phyloP scores from a whole-genome alignment of 1,140 invertebrate genomes.

The Gerris buenoi region DNA sequence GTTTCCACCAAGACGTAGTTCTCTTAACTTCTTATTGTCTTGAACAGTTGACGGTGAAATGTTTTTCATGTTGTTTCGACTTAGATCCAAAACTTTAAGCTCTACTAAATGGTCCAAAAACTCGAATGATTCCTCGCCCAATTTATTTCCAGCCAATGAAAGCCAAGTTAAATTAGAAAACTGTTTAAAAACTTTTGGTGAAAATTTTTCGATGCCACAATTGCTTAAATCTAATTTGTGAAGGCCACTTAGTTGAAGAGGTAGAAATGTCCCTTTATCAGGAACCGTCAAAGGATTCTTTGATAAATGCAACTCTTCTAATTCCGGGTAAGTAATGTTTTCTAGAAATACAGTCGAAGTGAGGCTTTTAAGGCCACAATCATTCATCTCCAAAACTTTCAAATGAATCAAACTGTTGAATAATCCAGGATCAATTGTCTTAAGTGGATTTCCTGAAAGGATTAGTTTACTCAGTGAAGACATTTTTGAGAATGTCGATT shows the following conservation, averaged over 20 bases:
- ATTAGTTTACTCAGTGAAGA: conserved; percentile 46
- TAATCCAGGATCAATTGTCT: conserved; percentile 47
- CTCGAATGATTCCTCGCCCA: conserved; percentile 34
- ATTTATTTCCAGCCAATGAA: conserved; percentile 43
- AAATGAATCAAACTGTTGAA: conserved; percentile 50
- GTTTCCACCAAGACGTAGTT: conserved; percentile 47
- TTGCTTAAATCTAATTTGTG: conserved; percentile 47
- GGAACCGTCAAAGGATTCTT: conserved; percentile 46
- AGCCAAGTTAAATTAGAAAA: conserved; percentile 45
- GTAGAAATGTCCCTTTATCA: conserved; percentile 37
- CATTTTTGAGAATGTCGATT: conserved; percentile 51
- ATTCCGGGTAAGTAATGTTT: conserved; percentile 42
- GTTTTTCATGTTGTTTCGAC: conserved; percentile 43
- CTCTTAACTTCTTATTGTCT: conserved; percentile 37
- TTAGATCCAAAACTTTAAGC: conserved; percentile 45
- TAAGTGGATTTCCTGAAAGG: conserved; percentile 48
- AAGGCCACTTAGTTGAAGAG: conserved; percentile 44
- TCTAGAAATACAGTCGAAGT: conserved; percentile 50
- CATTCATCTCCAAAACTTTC: conserved; percentile 47
- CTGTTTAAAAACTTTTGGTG: conserved; percentile 41
- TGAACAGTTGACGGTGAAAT: conserved; percentile 39
- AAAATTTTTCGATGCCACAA: conserved; percentile 43
- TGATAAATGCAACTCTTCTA: conserved; percentile 48
- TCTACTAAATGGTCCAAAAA: conserved; percentile 41
- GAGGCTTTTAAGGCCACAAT: conserved; percentile 45